Evolutionary conservation across 2,797 vertebrate species (phyloP).

Genomic region (Cyprinella venusta): DNA sequence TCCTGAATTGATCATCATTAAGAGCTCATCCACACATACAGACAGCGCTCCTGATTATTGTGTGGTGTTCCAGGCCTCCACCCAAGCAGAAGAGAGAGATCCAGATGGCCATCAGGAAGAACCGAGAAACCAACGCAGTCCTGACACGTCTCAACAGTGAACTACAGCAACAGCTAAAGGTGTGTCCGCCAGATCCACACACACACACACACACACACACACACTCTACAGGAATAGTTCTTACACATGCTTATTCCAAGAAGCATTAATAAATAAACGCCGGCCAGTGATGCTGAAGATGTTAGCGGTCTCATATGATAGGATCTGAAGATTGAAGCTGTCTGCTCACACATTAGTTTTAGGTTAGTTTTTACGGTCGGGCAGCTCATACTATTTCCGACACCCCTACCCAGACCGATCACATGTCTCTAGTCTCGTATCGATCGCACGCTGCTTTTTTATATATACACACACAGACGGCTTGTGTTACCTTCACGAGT

Average conservation of each 20-base stretch:
- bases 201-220: background rate
- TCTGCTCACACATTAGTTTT: constrained; percentile 7
- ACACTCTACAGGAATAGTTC: background rate
- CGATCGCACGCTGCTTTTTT: background rate
- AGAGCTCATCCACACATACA: background rate
- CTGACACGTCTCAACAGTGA: constrained; percentile 94
- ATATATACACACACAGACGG: constrained; percentile 2
- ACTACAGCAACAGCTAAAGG: constrained; percentile 97
- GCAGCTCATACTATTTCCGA: constrained; percentile 2
- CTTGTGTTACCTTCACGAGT: constrained; percentile 16
- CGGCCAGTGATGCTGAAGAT: background rate
- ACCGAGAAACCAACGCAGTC: constrained; percentile 93
- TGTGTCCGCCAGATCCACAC: constrained; percentile 59
- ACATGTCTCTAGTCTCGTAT: background rate
- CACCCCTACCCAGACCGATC: background rate
- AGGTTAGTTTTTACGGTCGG: background rate
- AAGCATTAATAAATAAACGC: constrained; percentile 1
- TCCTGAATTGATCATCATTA: background rate
- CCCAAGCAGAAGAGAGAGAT: constrained; percentile 92
- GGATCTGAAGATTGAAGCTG: background rate
- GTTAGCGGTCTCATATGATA: background rate
- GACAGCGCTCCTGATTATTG: background rate
- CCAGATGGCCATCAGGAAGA: constrained; percentile 93
- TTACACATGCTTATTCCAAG: constrained; percentile 6
- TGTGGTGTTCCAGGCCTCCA: constrained; percentile 78